Base-by-base conservation (phyloP, 2,888 invertebrate species). In the Agriopis aurantiaria region DNA sequence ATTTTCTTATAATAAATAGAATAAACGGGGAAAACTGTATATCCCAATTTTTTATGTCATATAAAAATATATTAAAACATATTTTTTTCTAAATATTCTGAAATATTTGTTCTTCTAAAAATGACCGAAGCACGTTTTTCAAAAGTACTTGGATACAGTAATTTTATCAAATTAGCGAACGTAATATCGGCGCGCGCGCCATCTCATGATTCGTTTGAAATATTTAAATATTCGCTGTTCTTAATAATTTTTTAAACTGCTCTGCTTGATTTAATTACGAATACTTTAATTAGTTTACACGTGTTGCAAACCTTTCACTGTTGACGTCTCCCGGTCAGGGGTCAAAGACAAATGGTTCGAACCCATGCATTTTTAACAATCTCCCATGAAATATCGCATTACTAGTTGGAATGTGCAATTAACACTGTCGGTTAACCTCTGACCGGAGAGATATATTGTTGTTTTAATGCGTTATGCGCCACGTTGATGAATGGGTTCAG, bases 401-500 rank as follows among this genome's bases (percentile, higher is more conserved):
- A 75, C 75, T 58, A 62, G 68, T 49, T 70, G 69, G 72, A 75
- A 76, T 76, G 70, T 57, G 46, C 80, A 81, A 84, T 84, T 82
- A 84, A 80, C 81, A 77, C 77, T 58, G 72, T 69, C 48, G 55
- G 33, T 23, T 59, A 33, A 71, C 59, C 66, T 71, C 49, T 57
- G 48, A 40, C 53, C 52, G 46, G 0, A 6, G 45, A 45, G 62
- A 86, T 86, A 82, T 85, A 89, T 85, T 82, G 82, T 85, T 85
- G 81, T 84, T 85, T 83, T 84, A 88, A 86, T 84, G 43, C 17
- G 10, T 45, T 45, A 23, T 45, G 82, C 82, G 82, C 78, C 78
- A 73, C 76, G 79, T 77, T 88, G 88, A 86, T 86, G 80, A 84
- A 87, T 87, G 81, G 77, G 77, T 68, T 66, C 75, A 71, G 78